Conservation (phyloP, 2,113 vertebrate genomes). For the Paramormyrops kingsleyae region DNA sequence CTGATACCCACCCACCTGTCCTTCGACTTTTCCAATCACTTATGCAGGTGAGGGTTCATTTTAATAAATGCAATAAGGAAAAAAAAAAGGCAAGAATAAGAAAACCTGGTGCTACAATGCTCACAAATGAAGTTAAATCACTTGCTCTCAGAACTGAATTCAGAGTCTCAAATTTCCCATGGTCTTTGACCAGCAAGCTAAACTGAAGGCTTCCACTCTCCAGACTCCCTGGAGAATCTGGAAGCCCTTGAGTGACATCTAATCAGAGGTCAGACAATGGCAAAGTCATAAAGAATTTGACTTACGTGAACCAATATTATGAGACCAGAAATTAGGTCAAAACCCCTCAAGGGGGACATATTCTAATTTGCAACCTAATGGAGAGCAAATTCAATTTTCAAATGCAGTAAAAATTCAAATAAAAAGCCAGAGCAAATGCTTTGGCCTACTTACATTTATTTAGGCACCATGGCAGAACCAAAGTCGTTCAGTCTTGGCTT, state of each 20-base stretch:
- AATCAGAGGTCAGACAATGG: neutral
- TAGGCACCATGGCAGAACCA: neutral
- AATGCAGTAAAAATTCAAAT: conserved; percentile 5
- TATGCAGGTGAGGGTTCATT: neutral
- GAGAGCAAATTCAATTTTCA: conserved; percentile 9
- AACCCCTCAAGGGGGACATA: neutral
- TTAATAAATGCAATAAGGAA: neutral
- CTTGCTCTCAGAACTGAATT: neutral
- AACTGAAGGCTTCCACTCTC: neutral
- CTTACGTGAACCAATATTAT: neutral
- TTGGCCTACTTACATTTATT: neutral
- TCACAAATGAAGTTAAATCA: neutral
- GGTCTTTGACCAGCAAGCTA: neutral
- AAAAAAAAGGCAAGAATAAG: neutral
- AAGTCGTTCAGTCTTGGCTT: neutral
- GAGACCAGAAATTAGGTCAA: neutral
- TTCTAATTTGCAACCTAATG: conserved; percentile 5
- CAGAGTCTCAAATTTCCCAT: neutral
- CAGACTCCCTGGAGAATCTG: neutral
- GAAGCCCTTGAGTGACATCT: neutral
- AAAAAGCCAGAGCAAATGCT: neutral
- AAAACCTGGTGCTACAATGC: neutral
- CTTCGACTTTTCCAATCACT: neutral
- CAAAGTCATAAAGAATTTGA: neutral
- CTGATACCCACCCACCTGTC: neutral